Evolutionary conservation across 2,888 invertebrate species (phyloP).

Genomic region (Noctua comes): DNA sequence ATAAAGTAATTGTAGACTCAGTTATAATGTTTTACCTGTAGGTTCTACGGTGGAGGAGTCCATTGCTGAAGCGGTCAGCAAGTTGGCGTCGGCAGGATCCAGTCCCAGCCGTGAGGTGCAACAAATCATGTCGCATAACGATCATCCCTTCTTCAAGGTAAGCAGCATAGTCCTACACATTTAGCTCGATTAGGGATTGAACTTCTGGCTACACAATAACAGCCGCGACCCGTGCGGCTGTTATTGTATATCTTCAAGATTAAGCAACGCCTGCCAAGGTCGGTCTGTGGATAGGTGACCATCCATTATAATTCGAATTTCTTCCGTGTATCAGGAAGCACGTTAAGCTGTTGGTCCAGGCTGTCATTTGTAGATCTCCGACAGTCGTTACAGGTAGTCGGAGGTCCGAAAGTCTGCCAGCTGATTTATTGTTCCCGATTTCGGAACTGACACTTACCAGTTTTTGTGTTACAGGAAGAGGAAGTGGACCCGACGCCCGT

Average conservation of each 20-base stretch:
- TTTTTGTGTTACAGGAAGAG: conserved; percentile 54
- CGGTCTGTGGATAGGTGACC: background rate
- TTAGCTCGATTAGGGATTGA: background rate
- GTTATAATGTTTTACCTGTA: background rate
- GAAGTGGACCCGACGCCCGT: conserved; percentile 63
- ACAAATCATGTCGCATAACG: conserved; percentile 94
- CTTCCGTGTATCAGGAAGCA: background rate
- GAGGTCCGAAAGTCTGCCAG: background rate
- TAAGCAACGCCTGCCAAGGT: background rate
- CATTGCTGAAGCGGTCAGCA: conserved; percentile 65
- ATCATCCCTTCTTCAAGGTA: conserved; percentile 78
- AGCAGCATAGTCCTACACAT: background rate
- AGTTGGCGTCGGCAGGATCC: conserved; percentile 94
- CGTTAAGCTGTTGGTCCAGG: background rate
- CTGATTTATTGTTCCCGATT: background rate
- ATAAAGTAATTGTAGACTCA: background rate
- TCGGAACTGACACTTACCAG: background rate
- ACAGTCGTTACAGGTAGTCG: background rate
- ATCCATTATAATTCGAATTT: background rate
- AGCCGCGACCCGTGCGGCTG: too few species aligned
- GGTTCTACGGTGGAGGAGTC: conserved; percentile 55
- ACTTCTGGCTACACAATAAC: background rate
- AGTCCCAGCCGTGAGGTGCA: conserved; percentile 97
- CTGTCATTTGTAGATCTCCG: background rate
- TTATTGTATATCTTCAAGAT: too few species aligned